Percentiles rank a stretch among this genome's conserved stretches.
These are phyloP conservation scores for Oligia latruncula DNA, from an alignment of 2,888 invertebrate species.

Conservation along the genomic window DNA sequence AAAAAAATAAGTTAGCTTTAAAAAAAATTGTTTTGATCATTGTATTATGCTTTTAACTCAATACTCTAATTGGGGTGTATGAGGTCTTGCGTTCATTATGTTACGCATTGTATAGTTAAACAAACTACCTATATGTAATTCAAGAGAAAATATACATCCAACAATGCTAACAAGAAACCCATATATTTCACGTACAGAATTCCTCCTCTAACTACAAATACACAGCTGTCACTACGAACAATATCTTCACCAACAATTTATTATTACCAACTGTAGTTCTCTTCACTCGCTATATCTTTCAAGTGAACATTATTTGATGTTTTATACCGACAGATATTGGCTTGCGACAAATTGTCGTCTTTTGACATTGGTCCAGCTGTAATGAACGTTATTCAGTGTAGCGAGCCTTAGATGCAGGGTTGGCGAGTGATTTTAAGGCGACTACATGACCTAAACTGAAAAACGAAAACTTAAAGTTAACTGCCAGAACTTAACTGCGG, in stretches of 20 bases:
- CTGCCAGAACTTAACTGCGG: no score
- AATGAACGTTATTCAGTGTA: slow-evolving; percentile 66
- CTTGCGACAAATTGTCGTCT: slow-evolving; percentile 64
- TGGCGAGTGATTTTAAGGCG: slow-evolving; percentile 5
- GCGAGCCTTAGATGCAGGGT: slow-evolving; percentile 18
- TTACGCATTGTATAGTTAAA: no score
- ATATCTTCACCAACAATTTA: slow-evolving; percentile 12
- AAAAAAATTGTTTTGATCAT: no score
- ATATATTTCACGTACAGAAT: not conserved
- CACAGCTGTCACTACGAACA: not conserved
- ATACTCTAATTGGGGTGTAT: no score
- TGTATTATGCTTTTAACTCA: no score
- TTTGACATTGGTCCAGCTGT: slow-evolving; percentile 62
- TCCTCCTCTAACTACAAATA: not conserved
- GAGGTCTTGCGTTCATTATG: no score
- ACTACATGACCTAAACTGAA: no score
- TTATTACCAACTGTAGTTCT: slow-evolving; percentile 21
- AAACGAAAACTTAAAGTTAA: no score
- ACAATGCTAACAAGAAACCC: not conserved
- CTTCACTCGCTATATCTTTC: slow-evolving; percentile 32
- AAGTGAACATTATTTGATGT: slow-evolving; percentile 41
- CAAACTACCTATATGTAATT: not conserved
- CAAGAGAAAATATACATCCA: not conserved
- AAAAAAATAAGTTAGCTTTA: no score
- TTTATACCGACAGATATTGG: slow-evolving; percentile 48